Evolutionary conservation across 2,113 vertebrate genomes (phyloP), one percentile per base, ranked within the genome.

Genomic region (Pimephales promelas): DNA sequence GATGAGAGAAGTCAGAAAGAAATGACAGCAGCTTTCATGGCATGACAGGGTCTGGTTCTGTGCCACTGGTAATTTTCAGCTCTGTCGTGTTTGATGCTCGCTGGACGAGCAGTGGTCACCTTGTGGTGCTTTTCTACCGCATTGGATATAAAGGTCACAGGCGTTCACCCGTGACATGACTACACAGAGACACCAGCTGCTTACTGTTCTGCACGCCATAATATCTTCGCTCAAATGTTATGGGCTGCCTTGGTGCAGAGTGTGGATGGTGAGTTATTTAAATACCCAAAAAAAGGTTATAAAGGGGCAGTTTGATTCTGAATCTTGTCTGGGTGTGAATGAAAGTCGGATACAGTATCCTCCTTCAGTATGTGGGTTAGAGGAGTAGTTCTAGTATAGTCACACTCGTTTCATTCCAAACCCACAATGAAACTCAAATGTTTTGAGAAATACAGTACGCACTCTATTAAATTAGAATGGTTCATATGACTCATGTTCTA

Each of bases 101-200:
- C 71, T 72, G 79, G 52, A 73, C 56, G 34, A 28, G 45, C 76
- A 10, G 45, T 81, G 83, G 85, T 83, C 85, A 85, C 75, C 80
- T 83, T 77, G 70, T 72, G 83, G 22, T 56, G 3, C 57, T 2
- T 34, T 81, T 81, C 20, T 77, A 57, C 72, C 28, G 26, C 49
- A 22, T n/a, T 61, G 84, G 83, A 87, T 85, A 45, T 75, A 87
- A 68, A 45, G 81, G 61, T 84, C 83, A 80, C 57, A 79, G 66
- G 52, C 61, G 20, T 62, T 88, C 80, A 88, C 87, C 80, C 83
- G 31, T 85, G 87, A 86, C 87, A 85, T 83, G 34, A 52, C 86
- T 83, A 82, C 13, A 24, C 68, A 24, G 83, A 59, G 80, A 85
- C 72, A 74, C 68, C 75, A 80, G 86, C 83, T 77, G 78, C 78